phyloP scores from a whole-genome alignment of 92 coral and sea anemone genomes.

The Zoanthus solanderi region DNA sequence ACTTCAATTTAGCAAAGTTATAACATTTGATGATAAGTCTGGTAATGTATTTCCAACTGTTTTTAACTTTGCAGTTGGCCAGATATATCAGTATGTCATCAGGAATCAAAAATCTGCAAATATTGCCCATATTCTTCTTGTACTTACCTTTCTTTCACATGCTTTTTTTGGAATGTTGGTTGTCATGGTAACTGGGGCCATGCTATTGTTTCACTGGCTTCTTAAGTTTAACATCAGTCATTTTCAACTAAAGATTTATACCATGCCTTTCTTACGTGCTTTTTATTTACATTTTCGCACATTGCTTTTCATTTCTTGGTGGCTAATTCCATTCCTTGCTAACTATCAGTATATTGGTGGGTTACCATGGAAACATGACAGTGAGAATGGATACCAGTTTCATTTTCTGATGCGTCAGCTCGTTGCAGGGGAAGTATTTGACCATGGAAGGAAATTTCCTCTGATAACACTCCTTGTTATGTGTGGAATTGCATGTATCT shows the following conservation, averaged over 20 bases:
- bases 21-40: too few relatives aligned
- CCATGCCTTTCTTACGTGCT: conserved; percentile 56
- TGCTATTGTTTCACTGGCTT: conserved; percentile 48
- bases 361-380: conserved; percentile 79
- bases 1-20: too few relatives aligned
- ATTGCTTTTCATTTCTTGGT: conserved; percentile 64
- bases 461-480: conserved; percentile 59
- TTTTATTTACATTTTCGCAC: conserved; percentile 53
- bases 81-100: conserved; percentile 62
- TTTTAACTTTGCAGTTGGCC: conserved; percentile 63
- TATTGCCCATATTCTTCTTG: conserved; percentile 45
- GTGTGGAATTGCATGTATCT: conserved; percentile 58
- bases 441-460: conserved; percentile 72
- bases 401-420: conserved; percentile 62
- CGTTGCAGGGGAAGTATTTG: conserved; percentile 70
- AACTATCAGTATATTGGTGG: conserved; percentile 73
- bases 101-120: conserved; percentile 60
- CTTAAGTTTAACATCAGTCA: conserved; percentile 18
- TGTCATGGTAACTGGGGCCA: conserved; percentile 55
- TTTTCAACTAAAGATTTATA: background rate
- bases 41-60: background rate
- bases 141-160: conserved; percentile 72
- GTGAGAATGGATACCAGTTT: conserved; percentile 54
- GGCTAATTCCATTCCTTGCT: conserved; percentile 65
- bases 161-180: conserved; percentile 76